Evolutionary conservation across 2,797 vertebrate genomes (phyloP).

Genomic region (Aphelocoma californica): DNA sequence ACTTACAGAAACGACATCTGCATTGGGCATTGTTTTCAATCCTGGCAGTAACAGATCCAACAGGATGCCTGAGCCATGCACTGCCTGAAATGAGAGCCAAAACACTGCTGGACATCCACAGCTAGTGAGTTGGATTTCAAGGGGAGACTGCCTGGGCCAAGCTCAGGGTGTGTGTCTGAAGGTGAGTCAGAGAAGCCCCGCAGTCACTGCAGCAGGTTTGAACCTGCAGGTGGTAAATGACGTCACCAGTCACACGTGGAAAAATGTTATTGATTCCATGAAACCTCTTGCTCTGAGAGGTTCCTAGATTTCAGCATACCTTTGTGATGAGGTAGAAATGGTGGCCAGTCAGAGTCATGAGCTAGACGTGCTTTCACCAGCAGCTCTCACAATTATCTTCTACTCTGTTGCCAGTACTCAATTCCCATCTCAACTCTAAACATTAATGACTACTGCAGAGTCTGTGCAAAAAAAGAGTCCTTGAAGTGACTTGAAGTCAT

Average conservation of each 20-base stretch:
- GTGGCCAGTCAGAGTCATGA: not conserved
- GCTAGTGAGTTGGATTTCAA: accelerated
- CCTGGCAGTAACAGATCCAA: accelerated
- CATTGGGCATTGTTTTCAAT: accelerated
- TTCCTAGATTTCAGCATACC: not conserved
- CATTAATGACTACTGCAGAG: not conserved
- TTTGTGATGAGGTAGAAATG: not conserved
- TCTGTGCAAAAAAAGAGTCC: not conserved
- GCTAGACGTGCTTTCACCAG: not conserved
- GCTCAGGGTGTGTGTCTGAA: not conserved
- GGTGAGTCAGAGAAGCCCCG: not conserved
- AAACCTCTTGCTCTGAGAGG: not conserved
- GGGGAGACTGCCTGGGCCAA: not conserved
- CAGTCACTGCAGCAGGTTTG: not conserved
- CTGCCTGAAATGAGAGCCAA: not conserved
- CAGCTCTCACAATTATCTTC: not conserved
- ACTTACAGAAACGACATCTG: not conserved
- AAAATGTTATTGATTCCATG: not conserved
- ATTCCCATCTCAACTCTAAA: not conserved
- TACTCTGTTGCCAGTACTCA: not conserved
- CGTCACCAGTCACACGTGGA: not conserved
- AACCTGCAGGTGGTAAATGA: not conserved
- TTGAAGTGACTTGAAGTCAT: not conserved
- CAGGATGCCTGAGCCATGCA: not conserved
- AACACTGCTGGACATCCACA: not conserved